Evolutionary conservation across 2,888 invertebrate species (phyloP).

Genomic region (Drosophila picticornis): DNA sequence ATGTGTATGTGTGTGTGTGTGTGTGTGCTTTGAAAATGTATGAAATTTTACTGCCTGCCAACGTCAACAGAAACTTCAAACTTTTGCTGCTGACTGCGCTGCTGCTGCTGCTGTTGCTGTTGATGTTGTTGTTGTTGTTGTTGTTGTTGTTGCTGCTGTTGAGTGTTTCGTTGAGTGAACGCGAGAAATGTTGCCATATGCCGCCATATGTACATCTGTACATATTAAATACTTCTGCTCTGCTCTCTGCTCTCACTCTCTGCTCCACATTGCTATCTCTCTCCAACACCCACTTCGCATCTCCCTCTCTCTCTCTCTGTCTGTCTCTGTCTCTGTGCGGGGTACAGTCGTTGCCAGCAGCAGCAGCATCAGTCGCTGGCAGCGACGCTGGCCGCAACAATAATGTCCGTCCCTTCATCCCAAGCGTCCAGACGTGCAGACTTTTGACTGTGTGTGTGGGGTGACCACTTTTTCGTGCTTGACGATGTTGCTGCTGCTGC

Average conservation of each 20-base stretch:
- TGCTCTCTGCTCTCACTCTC: constrained; percentile 40
- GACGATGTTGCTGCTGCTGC: constrained; percentile 51
- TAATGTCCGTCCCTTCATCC: constrained; percentile 68
- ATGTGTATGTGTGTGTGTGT: constrained; percentile 31
- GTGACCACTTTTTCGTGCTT: constrained; percentile 78
- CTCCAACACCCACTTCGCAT: not conserved
- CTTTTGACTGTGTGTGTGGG: constrained; percentile 78
- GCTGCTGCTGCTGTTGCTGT: constrained; percentile 7
- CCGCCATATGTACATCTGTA: constrained; percentile 70
- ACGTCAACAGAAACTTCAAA: constrained; percentile 67
- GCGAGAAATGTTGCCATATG: constrained; percentile 79
- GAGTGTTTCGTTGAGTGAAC: constrained; percentile 62
- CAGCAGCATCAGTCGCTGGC: constrained; percentile 44
- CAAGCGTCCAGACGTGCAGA: constrained; percentile 75
- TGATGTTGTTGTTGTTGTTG: constrained; percentile 23
- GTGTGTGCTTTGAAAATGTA: constrained; percentile 55
- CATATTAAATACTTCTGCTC: constrained; percentile 43
- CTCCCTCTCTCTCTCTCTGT: constrained; percentile 22
- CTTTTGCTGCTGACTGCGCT: constrained; percentile 35
- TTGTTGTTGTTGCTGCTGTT: constrained; percentile 31
- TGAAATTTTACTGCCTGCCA: constrained; percentile 70
- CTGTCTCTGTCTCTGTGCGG: constrained; percentile 34
- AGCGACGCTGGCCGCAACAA: constrained; percentile 56
- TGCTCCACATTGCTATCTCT: constrained; percentile 17
- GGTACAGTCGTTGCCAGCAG: constrained; percentile 75